Conservation (phyloP, 1,140 invertebrate genomes). For the Drosophila novamexicana region DNA sequence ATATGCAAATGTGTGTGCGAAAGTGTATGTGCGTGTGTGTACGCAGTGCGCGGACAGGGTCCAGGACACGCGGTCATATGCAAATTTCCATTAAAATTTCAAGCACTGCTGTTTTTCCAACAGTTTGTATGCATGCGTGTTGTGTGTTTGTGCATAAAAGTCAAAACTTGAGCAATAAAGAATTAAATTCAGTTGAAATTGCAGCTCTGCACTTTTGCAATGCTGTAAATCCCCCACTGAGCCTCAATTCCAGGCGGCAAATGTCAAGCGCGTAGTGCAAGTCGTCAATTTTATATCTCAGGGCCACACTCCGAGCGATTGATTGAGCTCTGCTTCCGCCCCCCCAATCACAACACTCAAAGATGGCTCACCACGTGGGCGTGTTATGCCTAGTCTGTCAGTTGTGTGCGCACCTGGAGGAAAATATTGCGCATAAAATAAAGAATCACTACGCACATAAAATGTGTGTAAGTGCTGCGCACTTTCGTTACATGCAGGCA, state of each 20-base stretch:
- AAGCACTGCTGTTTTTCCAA: constrained; percentile 49
- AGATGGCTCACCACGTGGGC: background rate
- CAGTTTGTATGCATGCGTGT: constrained; percentile 1
- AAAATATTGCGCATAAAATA: constrained; percentile 43
- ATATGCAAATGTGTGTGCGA: constrained; percentile 63
- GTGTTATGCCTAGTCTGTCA: background rate
- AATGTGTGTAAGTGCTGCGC: constrained; percentile 24
- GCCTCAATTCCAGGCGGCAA: constrained; percentile 4
- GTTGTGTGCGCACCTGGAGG: constrained; percentile 8
- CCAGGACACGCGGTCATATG: constrained; percentile 32
- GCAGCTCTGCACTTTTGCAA: too few species aligned
- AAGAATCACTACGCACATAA: constrained; percentile 47
- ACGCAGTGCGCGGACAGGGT: background rate
- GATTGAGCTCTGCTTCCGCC: constrained; percentile 1
- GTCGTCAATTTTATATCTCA: constrained; percentile 40
- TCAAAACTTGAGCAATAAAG: constrained; percentile 42
- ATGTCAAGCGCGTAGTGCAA: background rate
- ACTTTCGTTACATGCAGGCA: constrained; percentile 1
- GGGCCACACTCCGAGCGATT: background rate
- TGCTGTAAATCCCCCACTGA: constrained; percentile 2
- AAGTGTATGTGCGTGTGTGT: background rate
- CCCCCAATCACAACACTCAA: constrained; percentile 16
- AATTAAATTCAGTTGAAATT: constrained; percentile 57
- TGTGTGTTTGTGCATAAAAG: constrained; percentile 27
- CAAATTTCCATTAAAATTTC: constrained; percentile 46